Evolutionary conservation across 2,113 vertebrate species (phyloP).

Genomic region (Carettochelys insculpta): DNA sequence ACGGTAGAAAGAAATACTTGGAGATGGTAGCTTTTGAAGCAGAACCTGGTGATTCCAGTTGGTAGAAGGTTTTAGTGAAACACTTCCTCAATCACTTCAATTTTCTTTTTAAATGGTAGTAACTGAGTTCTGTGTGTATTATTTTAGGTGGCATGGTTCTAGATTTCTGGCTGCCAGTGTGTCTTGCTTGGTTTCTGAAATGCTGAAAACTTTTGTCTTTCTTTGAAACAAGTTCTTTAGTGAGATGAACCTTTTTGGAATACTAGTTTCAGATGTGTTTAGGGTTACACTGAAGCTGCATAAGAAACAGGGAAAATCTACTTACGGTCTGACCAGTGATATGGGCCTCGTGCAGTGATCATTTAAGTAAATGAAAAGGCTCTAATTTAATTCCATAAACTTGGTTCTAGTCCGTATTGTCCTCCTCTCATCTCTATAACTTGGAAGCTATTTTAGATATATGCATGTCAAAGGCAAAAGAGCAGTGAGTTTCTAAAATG

Average conservation of each 20-base stretch:
- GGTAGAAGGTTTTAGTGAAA: conserved; percentile 1
- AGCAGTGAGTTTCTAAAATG: background rate
- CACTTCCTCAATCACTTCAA: background rate
- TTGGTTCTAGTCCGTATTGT: background rate
- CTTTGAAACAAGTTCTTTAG: background rate
- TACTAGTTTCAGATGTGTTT: conserved; percentile 34
- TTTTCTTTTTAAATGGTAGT: background rate
- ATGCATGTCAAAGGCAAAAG: background rate
- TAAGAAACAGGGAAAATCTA: background rate
- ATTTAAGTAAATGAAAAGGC: background rate
- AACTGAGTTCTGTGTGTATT: background rate
- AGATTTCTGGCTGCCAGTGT: conserved; percentile 21
- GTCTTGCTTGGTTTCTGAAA: background rate
- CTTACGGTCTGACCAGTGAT: background rate
- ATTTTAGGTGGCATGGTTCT: background rate
- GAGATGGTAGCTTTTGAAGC: background rate
- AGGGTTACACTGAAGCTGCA: background rate
- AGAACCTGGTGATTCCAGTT: background rate
- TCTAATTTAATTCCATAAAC: background rate
- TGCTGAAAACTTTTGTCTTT: background rate
- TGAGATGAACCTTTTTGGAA: conserved; percentile 13
- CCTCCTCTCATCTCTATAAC: background rate
- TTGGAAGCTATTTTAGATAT: background rate
- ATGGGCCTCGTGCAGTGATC: background rate
- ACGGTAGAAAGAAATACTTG: background rate